Evolutionary conservation across 2,113 vertebrate species (phyloP), one percentile per base, ranked within the genome.

Genomic region (Tonatia bakeri): DNA sequence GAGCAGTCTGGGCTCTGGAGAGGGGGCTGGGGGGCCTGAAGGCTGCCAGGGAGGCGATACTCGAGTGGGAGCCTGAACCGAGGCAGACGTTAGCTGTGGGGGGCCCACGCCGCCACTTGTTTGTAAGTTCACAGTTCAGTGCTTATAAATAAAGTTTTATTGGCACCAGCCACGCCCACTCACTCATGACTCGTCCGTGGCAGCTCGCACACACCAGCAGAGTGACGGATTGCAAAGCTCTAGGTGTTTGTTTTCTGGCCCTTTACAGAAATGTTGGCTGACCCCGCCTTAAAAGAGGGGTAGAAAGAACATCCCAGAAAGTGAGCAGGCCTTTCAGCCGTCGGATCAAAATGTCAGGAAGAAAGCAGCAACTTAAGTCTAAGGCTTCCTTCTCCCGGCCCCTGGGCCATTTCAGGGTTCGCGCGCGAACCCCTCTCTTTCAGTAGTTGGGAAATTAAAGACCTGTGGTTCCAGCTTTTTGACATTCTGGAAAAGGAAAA

Each of bases 121-220:
- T 83, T 84, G 43, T 64, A 72, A 70, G n/a, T 70, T 22, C 67
- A 38, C 36, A 3, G 12, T 38, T 70, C 36, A 24, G n/a, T 22
- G 67, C 11, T 10, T 36, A 70, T 38, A 70, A 77, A 88, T 43
- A 77, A 61, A 93, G 31, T 64, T 85, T 93, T 88, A 77, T 36
- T 43, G 70, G 70, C 70, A 61, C 85, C 1, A 20, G 50, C 40
- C 90, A 61, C 0, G 7, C n/a, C 70, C 22, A 1, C 14, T 38
- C 7, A 3, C 50, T 33, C 15, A 9, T 0, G 3, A 5, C 8
- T n/a, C 12, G 4, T 9, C 19, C 5, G 20, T 2, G 43, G 45
- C 12, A 33, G 43, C 36, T 50, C 47, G 54, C 12, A 13, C 14
- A 1, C 19, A 38, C 19, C 3, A 4, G 16, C 47, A 28, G 80